Evolutionary conservation across 37 sponge, comb jelly and placozoan species (phyloP), one percentile per base, ranked within the genome.

Genomic region (Ephydatia muelleri): DNA sequence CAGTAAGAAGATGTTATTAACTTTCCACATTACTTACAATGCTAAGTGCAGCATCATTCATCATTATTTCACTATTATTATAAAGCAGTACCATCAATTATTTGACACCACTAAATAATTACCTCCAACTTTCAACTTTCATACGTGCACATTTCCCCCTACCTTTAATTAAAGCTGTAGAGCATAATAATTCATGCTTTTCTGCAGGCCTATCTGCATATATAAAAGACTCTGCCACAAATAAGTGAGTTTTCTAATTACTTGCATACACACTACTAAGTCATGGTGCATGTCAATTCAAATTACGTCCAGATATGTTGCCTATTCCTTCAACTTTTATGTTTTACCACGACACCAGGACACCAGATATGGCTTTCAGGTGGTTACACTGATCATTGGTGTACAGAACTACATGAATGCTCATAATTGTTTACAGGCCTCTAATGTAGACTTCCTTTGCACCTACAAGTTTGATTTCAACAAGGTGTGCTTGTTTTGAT

Each of bases 381-480:
- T 73, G 23, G 11, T 5, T 3, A 68, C 28, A 68, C 69, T 29
- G 69, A 28, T 68, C n/a, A 29, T 5, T 68, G 69, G 5, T 68
- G 69, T 29, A 5, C 9, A 68, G 69, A 3, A 29, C 11, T 68
- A 4, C 11, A 11, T 68, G 5, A 3, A 26, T 5, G n/a, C 5
- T 32, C 21, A 8, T 5, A 73, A 82, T 72, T 82, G 25, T 5
- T 6, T 85, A 4, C 82, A 94, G 88, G 88, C 86, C 3, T 90
- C 91, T 27, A 83, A 82, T 72, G 72, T 77, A 21, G 89, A 88
- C 34, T 94, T 90, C 43, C 77, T 94, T 25, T 79, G 80, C 31
- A 43, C 79, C 25, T 79, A 94, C 72, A 78, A 81, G 57, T 94
- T 91, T 78, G 81, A 94, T 64, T 94, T 90, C 73, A 82, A 85